Evolutionary conservation across 2,888 invertebrate species (phyloP).

Genomic region (Hirtodrosophila alboralis): DNA sequence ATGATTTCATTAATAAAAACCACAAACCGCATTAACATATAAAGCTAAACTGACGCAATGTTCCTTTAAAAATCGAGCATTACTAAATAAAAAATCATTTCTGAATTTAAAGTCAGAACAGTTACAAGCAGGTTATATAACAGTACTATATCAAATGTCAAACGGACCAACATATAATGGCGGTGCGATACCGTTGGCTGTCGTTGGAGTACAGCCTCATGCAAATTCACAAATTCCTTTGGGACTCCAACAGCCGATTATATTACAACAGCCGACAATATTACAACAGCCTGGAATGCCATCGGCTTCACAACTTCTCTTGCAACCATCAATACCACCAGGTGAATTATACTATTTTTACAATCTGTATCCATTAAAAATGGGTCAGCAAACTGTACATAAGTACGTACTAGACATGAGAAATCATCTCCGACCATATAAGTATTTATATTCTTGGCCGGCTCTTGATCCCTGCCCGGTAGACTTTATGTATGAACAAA

Average conservation of each 20-base stretch:
- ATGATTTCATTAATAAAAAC: too few relatives aligned
- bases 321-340: conserved; percentile 48
- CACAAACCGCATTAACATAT: too few relatives aligned
- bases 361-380: too few relatives aligned
- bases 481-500: too few relatives aligned
- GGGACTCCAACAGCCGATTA: conserved; percentile 73
- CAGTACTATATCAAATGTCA: conserved; percentile 83
- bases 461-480: too few relatives aligned
- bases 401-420: too few relatives aligned
- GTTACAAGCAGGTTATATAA: conserved; percentile 76
- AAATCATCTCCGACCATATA: too few relatives aligned
- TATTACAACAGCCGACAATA: too few relatives aligned
- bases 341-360: conserved; percentile 32
- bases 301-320: conserved; percentile 50
- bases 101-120: conserved; percentile 76
- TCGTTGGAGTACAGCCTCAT: conserved; percentile 43
- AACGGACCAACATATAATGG: conserved; percentile 51
- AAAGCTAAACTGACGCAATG: too few relatives aligned
- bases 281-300: conserved; percentile 81
- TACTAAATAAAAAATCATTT: conserved; percentile 7
- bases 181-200: conserved; percentile 43
- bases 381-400: conserved; percentile 6
- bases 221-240: conserved; percentile 52
- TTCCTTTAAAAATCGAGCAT: too few relatives aligned
- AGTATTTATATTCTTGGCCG: too few relatives aligned